These are phyloP conservation scores for Anguilla anguilla DNA, from an alignment of 2,797 vertebrate genomes.

Conservation along the genomic window DNA sequence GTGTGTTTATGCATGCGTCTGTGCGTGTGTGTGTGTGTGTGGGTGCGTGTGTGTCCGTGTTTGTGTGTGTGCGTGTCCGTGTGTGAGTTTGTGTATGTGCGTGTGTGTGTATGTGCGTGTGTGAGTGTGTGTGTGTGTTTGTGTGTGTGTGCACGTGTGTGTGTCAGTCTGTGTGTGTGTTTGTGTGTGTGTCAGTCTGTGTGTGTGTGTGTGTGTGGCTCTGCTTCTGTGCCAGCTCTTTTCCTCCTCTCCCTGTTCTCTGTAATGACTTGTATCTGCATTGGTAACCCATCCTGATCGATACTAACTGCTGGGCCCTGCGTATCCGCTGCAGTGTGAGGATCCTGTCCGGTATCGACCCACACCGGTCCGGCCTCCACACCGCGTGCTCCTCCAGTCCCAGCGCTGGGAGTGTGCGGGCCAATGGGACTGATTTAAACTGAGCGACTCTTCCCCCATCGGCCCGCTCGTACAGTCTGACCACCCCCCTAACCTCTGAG, in stretches of 20 bases:
- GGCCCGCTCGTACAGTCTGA: not conserved
- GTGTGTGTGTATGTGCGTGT: not conserved
- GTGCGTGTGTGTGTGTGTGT: not conserved
- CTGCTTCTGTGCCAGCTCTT: conserved; percentile 2
- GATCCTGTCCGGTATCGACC: conserved; percentile 33
- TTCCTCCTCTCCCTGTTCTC: not conserved
- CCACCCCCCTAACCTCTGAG: not conserved
- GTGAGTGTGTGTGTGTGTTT: conserved; percentile 21
- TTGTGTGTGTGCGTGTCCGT: not conserved
- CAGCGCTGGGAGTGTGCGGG: not conserved
- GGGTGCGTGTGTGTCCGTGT: conserved; percentile 18
- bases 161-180: conserved; percentile 8
- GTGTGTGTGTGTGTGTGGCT: not conserved
- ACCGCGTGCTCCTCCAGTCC: conserved; percentile 15
- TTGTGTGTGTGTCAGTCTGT: not conserved
- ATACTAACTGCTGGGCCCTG: conserved; percentile 23
- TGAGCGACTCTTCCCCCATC: not conserved
- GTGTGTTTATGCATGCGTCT: not conserved
- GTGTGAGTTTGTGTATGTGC: not conserved
- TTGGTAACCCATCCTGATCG: conserved; percentile 29
- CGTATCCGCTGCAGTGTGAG: conserved; percentile 19
- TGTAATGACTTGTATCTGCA: conserved; percentile 23
- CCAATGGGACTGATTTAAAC: conserved; percentile 18
- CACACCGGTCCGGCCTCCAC: not conserved
- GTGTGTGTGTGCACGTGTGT: conserved; percentile 24